These are phyloP conservation scores for Stichodactyla mertensii DNA, from an alignment of 64 coral and sea anemone species.

Conservation along the genomic window DNA sequence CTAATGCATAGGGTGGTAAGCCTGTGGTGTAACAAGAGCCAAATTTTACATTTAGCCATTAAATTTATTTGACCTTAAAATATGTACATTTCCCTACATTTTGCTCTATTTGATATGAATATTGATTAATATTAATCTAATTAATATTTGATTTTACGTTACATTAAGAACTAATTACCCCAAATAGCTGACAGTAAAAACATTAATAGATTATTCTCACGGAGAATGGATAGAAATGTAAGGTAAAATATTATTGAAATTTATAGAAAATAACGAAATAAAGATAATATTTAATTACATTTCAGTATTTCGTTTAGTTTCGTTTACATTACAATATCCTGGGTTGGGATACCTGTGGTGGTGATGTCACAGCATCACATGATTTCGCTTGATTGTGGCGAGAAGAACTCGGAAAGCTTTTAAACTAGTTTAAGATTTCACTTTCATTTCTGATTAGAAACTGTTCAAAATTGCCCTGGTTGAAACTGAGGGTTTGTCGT, in stretches of 20 bases:
- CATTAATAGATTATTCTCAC: neutral
- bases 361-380: neutral
- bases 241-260: neutral
- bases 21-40: too few relatives aligned
- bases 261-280: neutral
- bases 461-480: slow-evolving; percentile 27
- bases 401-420: neutral
- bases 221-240: neutral
- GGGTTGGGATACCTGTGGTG: neutral
- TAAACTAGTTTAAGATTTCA: neutral
- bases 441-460: neutral
- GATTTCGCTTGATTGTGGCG: neutral
- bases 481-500: slow-evolving; percentile 41
- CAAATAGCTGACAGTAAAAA: neutral
- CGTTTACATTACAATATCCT: neutral
- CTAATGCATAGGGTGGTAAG: too few relatives aligned
- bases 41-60: neutral
- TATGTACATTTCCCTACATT: neutral
- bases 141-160: neutral
- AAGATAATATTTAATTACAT: neutral
- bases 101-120: neutral
- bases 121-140: neutral
- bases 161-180: neutral
- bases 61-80: neutral
- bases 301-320: neutral